These are phyloP conservation scores for Rhynchonycteris naso DNA, from an alignment of 2,797 vertebrate genomes.

Conservation along the genomic window DNA sequence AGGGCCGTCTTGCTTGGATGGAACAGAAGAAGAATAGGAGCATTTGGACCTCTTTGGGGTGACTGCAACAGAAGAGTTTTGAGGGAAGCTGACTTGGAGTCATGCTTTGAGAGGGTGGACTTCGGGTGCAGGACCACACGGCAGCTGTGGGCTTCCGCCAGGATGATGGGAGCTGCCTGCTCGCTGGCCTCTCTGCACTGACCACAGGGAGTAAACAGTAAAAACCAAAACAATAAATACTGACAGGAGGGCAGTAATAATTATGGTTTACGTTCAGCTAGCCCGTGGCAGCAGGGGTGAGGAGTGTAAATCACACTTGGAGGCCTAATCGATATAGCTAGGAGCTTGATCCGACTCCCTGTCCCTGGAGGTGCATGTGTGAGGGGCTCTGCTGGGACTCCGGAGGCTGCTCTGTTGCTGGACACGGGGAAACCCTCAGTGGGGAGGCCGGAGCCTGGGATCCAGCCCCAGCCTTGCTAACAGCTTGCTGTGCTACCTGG, in stretches of 20 bases:
- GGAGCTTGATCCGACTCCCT: neutral
- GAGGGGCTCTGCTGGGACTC: neutral
- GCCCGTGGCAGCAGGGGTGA: neutral
- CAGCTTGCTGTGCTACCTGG: neutral
- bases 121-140: fast-evolving
- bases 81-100: neutral
- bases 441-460: neutral
- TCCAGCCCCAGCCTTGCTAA: neutral
- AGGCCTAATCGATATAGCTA: neutral
- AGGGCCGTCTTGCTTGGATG: neutral
- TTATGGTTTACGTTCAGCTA: neutral
- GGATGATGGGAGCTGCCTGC: neutral
- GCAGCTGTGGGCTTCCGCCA: neutral
- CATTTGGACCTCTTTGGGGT: neutral
- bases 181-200: neutral
- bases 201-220: neutral
- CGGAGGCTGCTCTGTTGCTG: neutral
- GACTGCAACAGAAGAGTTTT: neutral
- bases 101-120: neutral
- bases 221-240: neutral
- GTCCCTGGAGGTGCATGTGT: neutral
- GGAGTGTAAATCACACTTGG: neutral
- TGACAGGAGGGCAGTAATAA: neutral
- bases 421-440: neutral
- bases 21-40: neutral